Evolutionary conservation across 2,888 invertebrate genomes (phyloP), one percentile per base, ranked within the genome.

Genomic region (Zygogramma bicolorata): DNA sequence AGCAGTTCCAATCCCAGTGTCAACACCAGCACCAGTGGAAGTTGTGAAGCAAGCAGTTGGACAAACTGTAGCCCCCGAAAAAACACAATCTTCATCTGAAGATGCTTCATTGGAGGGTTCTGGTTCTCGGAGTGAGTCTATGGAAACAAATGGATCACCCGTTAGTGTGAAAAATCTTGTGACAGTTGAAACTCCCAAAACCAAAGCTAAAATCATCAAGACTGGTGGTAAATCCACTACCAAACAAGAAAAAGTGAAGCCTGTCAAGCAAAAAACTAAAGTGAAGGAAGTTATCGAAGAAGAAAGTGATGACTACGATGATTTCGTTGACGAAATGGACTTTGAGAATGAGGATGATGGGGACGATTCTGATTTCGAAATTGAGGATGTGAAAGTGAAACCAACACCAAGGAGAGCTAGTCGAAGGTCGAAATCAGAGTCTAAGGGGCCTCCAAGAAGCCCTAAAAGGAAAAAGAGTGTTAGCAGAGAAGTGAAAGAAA

Each of bases 341-440:
- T 72, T 81, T 66, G 84, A 82, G 65, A 78, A 81, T 69, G 84
- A 85, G 22, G 86, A 87, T 75, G 86, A 87, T 77, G 85, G 84
- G 65, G 84, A 90, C 84, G 91, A 91, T 80, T 90, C 90, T 78
- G 88, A 91, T 79, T 87, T 84, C 76, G 86, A 86, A 75, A 68
- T 85, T 42, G 83, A 84, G 53, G 79, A 78, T 49, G 68, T 75
- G 1, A 80, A 77, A 70, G 70, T 72, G 7, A 84, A 83, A 76
- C 61, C 72, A 25, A 42, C 75, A 22, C 80, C 80, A 53, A 79
- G 80, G 83, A 74, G 80, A 77, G 70, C 81, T 78, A 79, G 81
- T 73, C 77, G 70, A 78, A 73, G 67, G 15, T 59, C 76, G 60
- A 78, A 77, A 79, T 71, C 77, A 20, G 31, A 25, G n/a, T 10